Evolutionary conservation across 2,797 vertebrate species (phyloP).

Genomic region (Lerista edwardsae): DNA sequence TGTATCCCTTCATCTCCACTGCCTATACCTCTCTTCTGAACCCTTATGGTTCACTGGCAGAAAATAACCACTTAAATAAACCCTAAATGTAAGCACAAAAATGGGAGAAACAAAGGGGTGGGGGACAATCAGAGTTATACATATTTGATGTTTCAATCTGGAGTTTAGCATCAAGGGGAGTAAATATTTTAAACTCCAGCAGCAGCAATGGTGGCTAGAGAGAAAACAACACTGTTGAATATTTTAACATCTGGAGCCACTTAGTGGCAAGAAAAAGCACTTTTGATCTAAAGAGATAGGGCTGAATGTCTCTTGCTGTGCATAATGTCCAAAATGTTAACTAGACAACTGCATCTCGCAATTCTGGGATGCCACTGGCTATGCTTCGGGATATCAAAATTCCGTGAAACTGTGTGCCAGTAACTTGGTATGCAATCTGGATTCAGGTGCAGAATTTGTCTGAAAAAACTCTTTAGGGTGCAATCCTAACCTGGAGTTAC

Average conservation of each 20-base stretch:
- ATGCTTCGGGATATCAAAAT: not conserved
- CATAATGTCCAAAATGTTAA: not conserved
- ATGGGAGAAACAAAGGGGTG: conserved; percentile 23
- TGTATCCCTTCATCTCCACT: not conserved
- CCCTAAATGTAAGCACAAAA: conserved; percentile 6
- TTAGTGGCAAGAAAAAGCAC: conserved; percentile 70
- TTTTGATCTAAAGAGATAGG: conserved; percentile 40
- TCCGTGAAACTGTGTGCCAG: not conserved
- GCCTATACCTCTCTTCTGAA: not conserved
- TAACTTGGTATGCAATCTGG: not conserved
- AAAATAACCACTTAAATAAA: not conserved
- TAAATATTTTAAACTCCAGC: conserved; percentile 58
- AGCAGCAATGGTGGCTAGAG: conserved; percentile 27
- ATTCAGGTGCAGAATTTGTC: not conserved
- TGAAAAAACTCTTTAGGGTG: too few relatives aligned
- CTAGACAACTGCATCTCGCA: not conserved
- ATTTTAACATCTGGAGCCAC: conserved; percentile 77
- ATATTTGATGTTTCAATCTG: conserved; percentile 63
- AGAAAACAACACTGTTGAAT: conserved; percentile 69
- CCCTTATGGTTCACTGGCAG: not conserved
- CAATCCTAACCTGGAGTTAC: too few relatives aligned
- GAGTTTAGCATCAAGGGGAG: conserved; percentile 24
- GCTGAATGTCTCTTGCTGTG: conserved; percentile 37
- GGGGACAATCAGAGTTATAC: conserved; percentile 40
- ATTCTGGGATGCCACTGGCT: not conserved